Percentiles rank a stretch among this genome's conserved stretches.
phyloP scores from a whole-genome alignment of 92 coral and sea anemone genomes.

The Zoanthus sociatus region DNA sequence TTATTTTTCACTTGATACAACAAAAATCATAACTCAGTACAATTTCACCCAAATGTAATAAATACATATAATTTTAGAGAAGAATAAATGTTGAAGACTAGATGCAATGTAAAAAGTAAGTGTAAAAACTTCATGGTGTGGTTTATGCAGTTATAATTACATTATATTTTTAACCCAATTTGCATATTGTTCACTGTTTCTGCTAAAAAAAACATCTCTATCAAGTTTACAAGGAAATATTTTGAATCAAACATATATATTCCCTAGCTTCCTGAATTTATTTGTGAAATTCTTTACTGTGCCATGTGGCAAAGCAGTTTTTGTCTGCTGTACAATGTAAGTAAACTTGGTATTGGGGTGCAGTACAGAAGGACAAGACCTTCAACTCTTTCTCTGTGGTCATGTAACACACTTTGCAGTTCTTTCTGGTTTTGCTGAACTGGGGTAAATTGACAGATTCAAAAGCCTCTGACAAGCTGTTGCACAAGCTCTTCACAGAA shows the following conservation, averaged over 20 bases:
- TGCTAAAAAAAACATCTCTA: slow-evolving; percentile 14
- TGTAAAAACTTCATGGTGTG: not conserved
- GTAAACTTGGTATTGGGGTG: slow-evolving; percentile 55
- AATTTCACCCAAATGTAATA: slow-evolving; percentile 28
- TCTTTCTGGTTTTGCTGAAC: slow-evolving; percentile 17
- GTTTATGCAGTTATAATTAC: slow-evolving; percentile 4
- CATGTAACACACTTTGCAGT: slow-evolving; percentile 61
- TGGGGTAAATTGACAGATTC: slow-evolving; percentile 36
- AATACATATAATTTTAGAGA: slow-evolving; percentile 40
- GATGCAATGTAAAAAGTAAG: no score
- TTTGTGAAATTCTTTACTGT: slow-evolving; percentile 9
- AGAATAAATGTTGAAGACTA: slow-evolving; percentile 28
- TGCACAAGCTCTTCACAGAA: slow-evolving; percentile 46
- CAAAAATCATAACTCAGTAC: slow-evolving; percentile 18
- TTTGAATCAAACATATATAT: not conserved
- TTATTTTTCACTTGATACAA: not conserved
- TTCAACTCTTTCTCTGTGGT: slow-evolving; percentile 36
- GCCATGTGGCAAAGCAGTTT: slow-evolving; percentile 50
- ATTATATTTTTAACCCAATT: slow-evolving; percentile 18
- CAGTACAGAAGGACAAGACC: slow-evolving; percentile 55
- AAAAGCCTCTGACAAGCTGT: slow-evolving; percentile 43
- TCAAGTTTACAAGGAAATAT: slow-evolving; percentile 37
- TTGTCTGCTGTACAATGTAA: slow-evolving; percentile 50
- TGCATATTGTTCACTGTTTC: slow-evolving; percentile 1
- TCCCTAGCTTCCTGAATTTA: not conserved